A percentile compares a stretch with the other conserved stretches of the same genome.
phyloP scores from a whole-genome alignment of 2,113 vertebrate species.

The Cervus canadensis region DNA sequence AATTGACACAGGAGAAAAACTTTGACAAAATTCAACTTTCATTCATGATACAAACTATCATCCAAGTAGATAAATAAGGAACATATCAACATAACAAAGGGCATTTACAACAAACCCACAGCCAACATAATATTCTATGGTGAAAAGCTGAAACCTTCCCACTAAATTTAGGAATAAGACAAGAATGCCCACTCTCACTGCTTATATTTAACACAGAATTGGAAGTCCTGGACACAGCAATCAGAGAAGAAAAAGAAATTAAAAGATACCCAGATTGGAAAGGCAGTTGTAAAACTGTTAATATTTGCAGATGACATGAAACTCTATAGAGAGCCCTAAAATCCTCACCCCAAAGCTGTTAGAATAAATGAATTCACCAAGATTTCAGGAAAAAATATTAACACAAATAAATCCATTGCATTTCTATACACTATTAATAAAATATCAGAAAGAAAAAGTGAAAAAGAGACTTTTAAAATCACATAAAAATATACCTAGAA shows the following conservation, averaged over 20 bases:
- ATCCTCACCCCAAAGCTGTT: neutral
- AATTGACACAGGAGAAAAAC: neutral
- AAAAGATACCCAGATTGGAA: neutral
- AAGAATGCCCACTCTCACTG: neutral
- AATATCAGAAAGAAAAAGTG: neutral
- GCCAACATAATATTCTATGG: neutral
- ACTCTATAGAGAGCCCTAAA: neutral
- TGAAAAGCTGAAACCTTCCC: neutral
- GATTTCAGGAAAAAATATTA: neutral
- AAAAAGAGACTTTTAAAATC: neutral
- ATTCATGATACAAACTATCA: neutral
- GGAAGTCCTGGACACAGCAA: neutral
- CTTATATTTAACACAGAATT: neutral
- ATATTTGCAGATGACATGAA: neutral
- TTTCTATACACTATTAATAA: neutral
- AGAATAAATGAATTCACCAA: neutral
- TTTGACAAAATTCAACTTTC: neutral
- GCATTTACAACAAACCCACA: neutral
- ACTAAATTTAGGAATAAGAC: neutral
- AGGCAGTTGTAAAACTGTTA: neutral
- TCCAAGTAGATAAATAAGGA: neutral
- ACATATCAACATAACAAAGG: neutral
- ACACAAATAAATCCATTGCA: neutral
- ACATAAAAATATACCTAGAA: neutral
- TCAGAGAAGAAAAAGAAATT: neutral